phyloP scores from a whole-genome alignment of 2,113 vertebrate species.

The Phyllopteryx taeniolatus region DNA sequence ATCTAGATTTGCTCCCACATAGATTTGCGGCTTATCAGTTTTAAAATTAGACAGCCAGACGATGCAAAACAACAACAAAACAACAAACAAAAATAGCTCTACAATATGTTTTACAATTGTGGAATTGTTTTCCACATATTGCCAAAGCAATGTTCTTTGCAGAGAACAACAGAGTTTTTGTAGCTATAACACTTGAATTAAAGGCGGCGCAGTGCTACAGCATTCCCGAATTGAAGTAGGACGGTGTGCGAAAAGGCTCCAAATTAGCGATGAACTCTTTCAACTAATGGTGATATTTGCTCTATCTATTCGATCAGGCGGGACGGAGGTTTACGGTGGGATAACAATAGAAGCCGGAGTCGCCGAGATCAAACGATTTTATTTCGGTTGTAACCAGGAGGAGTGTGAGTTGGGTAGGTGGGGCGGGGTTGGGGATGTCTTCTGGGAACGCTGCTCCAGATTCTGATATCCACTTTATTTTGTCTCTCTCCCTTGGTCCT shows the following conservation, averaged over 20 bases:
- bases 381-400: conserved; percentile 66
- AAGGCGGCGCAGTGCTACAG: conserved; percentile 12
- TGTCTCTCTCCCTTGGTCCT: conserved; percentile 64
- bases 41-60: too few species aligned
- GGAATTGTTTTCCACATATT: too few species aligned
- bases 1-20: too few species aligned
- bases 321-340: conserved; percentile 40
- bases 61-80: too few species aligned
- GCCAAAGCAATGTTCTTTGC: too few species aligned
- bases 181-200: not conserved
- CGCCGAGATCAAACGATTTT: conserved; percentile 69
- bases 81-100: not conserved
- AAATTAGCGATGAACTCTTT: conserved; percentile 46
- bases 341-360: conserved; percentile 59
- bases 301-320: conserved; percentile 36
- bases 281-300: conserved; percentile 44
- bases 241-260: conserved; percentile 59
- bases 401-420: not conserved
- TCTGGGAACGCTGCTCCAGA: conserved; percentile 66
- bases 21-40: too few species aligned
- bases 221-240: conserved; percentile 56
- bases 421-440: conserved; percentile 52
- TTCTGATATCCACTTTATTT: conserved; percentile 67
- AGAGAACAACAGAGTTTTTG: not conserved
- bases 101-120: not conserved